Base-by-base conservation (phyloP, 2,797 vertebrate species). In the Pantherophis vulpinus region DNA sequence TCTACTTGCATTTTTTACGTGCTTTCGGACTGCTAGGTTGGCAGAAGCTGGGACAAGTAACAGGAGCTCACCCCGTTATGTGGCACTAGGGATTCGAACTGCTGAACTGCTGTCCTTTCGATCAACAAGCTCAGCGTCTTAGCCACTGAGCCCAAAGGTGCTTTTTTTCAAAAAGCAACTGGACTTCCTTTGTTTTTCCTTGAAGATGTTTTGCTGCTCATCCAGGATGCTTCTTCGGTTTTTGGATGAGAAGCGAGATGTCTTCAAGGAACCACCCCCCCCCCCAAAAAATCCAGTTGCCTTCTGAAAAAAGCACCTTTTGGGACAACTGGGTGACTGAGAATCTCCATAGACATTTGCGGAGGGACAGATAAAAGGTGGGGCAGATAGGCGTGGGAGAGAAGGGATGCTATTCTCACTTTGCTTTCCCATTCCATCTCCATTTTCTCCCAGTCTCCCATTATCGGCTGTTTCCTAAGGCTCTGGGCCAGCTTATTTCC, bases 391-490 rank as follows among this genome's bases (percentile, higher is more conserved):
- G 20, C 13, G 8, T 55, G 10, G 51, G 63, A 42, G 66, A 42
- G 12, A 89, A 23, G 6, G 20, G 12, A 27, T 37, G 14, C 13
- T 89, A 14, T 54, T 42, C 5, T 86, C 37, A 60, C 87, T 83
- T 11, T 90, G 51, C 27, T 66, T 42, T 55, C 16, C 51, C 14
- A 2, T 32, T 87, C 86, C 8, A 0, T 42, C 10, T 4, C 13
- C 95, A 94, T 32, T 1, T 92, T 2, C 29, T 91, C 79, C 74
- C 95, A 99, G 99, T 99, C 51, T 99, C 99, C 97, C 99, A 99
- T 97, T 99, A 99, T 97, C 98, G 98, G 94, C 98, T 99, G 1
- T 99, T 99, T 95, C 99, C 99, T 14, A 99, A 99, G 97, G 99
- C 98, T 1, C 97, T 99, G 96, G 99, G 99, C 4, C 99, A 98